Evolutionary conservation across 2,113 vertebrate genomes (phyloP).

Genomic region (Tyrannus savana): DNA sequence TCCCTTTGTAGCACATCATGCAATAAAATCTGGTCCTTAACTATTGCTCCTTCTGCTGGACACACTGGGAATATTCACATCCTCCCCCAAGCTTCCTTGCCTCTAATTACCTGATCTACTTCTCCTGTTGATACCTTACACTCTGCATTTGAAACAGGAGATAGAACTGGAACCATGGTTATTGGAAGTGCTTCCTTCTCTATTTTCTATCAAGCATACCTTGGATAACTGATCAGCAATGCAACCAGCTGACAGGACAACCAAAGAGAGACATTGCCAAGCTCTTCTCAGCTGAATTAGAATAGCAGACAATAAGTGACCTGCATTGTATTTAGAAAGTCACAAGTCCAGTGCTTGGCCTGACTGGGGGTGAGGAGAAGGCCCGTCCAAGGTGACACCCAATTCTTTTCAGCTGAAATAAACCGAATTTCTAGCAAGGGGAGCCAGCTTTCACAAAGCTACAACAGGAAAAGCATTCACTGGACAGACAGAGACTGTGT

Average conservation of each 20-base stretch:
- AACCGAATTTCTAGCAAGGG: neutral
- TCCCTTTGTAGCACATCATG: neutral
- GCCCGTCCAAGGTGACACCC: slow-evolving; percentile 18
- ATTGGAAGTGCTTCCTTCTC: neutral
- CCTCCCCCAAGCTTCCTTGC: neutral
- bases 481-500: neutral
- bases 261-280: neutral
- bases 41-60: neutral
- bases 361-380: neutral
- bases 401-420: slow-evolving; percentile 41
- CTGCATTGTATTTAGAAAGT: neutral
- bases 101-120: neutral
- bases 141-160: neutral
- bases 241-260: neutral
- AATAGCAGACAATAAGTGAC: neutral
- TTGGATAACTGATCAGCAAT: neutral
- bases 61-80: neutral
- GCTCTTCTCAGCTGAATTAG: neutral
- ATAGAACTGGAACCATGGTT: neutral
- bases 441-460: slow-evolving; percentile 34
- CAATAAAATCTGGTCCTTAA: neutral
- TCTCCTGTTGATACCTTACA: neutral
- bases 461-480: neutral
- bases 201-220: neutral
- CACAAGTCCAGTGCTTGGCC: neutral